Evolutionary conservation across 2,113 vertebrate genomes (phyloP).

Genomic region (Neotoma lepida): DNA sequence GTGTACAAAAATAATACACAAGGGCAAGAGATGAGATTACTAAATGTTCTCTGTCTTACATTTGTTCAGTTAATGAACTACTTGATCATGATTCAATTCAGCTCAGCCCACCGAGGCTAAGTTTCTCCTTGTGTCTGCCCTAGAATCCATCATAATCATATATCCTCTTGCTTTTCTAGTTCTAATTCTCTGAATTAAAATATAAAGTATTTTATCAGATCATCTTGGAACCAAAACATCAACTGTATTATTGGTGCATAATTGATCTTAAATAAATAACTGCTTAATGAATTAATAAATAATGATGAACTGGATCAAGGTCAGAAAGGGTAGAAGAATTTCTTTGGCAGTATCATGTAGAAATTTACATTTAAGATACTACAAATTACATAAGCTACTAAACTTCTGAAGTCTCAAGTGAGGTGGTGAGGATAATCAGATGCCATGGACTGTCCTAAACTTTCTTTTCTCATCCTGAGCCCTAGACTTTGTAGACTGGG

Average conservation of each 20-base stretch:
- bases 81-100: constrained; percentile 2
- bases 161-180: background rate
- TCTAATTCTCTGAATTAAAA: background rate
- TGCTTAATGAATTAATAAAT: constrained; percentile 22
- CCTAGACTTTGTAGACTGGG: background rate
- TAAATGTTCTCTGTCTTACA: constrained; percentile 4
- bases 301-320: background rate
- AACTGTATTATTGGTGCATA: background rate
- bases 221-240: constrained; percentile 2
- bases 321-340: background rate
- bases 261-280: constrained; percentile 32
- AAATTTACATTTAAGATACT: constrained; percentile 25
- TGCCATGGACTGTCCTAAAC: background rate
- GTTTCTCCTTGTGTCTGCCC: background rate
- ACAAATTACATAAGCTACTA: background rate
- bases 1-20: background rate
- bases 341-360: background rate
- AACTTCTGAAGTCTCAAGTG: constrained; percentile 32
- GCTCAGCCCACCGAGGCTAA: background rate
- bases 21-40: constrained; percentile 12
- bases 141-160: background rate
- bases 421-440: constrained; percentile 8
- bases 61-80: constrained; percentile 34
- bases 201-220: background rate
- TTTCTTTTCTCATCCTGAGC: constrained; percentile 55